phyloP scores from a whole-genome alignment of 2,888 invertebrate genomes.

The Ametastegia equiseti region DNA sequence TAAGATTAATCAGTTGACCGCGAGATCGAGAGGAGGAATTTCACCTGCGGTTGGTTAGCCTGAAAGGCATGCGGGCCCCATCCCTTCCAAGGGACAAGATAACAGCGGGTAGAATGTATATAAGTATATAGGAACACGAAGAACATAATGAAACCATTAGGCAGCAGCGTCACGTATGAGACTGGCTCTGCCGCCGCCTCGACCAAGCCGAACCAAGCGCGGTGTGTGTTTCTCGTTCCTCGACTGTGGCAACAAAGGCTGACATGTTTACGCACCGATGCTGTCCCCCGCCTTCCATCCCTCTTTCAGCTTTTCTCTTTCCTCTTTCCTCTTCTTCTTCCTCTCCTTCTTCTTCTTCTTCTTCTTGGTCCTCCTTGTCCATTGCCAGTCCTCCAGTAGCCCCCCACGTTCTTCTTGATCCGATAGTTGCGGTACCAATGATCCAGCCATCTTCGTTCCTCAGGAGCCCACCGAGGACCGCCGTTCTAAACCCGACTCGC shows the following conservation, averaged over 20 bases:
- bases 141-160: constrained; percentile 61
- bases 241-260: constrained; percentile 54
- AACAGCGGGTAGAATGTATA: constrained; percentile 25
- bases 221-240: constrained; percentile 52
- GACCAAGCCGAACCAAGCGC: constrained; percentile 9
- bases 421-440: neutral
- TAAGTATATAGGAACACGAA: constrained; percentile 40
- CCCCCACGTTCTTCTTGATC: constrained; percentile 18
- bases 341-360: neutral
- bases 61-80: constrained; percentile 13
- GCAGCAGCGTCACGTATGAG: constrained; percentile 53
- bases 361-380: neutral
- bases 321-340: constrained; percentile 17
- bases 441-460: constrained; percentile 8
- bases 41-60: constrained; percentile 21
- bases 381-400: neutral
- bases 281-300: constrained; percentile 21
- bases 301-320: constrained; percentile 32
- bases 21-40: constrained; percentile 15
- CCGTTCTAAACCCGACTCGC: too few relatives aligned
- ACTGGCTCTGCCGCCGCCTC: constrained; percentile 49
- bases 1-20: constrained; percentile 5
- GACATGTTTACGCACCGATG: constrained; percentile 52
- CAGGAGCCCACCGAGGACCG: neutral
- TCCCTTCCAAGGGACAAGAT: constrained; percentile 24